Evolutionary conservation across 2,797 vertebrate species (phyloP), one percentile per base, ranked within the genome.

Genomic region (Poecilia velifera): DNA sequence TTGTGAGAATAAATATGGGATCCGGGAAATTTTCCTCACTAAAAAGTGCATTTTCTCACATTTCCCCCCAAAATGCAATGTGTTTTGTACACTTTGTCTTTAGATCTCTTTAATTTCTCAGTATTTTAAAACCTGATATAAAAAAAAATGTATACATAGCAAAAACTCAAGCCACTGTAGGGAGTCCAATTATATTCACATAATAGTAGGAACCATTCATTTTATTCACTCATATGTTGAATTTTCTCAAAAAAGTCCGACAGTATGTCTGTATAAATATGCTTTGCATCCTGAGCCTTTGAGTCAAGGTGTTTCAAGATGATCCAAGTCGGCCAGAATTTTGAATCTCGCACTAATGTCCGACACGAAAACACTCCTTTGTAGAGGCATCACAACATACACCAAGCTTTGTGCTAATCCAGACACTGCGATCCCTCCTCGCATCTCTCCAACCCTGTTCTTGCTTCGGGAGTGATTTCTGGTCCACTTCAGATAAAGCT

Each of bases 401-500:
- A 81, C 47, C 13, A 41, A 74, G 53, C 68, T 34, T 57, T 79
- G 74, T 31, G 76, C 76, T 94, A 88, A 94, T 93, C 91, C 88
- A 88, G 80, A 76, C 36, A 31, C 80, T 55, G 86, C 89, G 89
- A 95, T 95, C 86, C 89, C 81, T 80, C 75, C 88, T 84, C 73
- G 82, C 85, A 84, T 90, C 93, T 92, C 39, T 45, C 25, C 88
- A 89, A 90, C 93, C 90, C 90, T 80, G 91, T 93, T 93, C 84
- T 93, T 84, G 94, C 95, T 95, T 90, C 81, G 85, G 94, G 94
- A 93, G 88, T 81, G 77, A 92, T 94, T 95, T 93, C 95, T 96
- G 95, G 95, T 94, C 94, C 95, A 95, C 93, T 95, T 93, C 94
- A 95, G 96, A 96, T 97, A 97, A 92, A 95, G 93, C 95, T 96